Evolutionary conservation across 1,140 invertebrate genomes (phyloP), one percentile per base, ranked within the genome.

Genomic region (Tetragnatha versicolor): DNA sequence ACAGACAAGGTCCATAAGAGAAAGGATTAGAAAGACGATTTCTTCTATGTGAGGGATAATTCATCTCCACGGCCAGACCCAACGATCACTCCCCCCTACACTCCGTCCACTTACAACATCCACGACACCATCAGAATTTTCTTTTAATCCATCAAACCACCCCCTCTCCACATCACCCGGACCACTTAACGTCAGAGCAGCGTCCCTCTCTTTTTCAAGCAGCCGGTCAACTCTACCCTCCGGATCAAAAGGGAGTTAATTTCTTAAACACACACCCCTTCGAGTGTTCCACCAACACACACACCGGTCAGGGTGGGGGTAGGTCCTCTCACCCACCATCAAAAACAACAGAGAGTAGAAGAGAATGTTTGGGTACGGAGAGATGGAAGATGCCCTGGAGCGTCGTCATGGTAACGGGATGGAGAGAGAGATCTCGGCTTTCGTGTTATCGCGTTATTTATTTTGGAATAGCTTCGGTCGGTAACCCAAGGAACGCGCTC

Each of bases 371-470:
- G 66, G 66, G 37, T 69, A 69, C 31, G 66, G 45, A 29, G 31
- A 69, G 49, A 27, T 45, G 53, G 66, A 69, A 69, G 66, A 69
- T 69, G 66, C 31, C 66, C 66, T 27, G 31, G 58, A 68, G 65
- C 65, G 66, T 69, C 10, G n/a, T 33, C 42, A 69, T 69, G 66
- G 49, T 12, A 29, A 69, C 49, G 31, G 47, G 65, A 7, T 25
- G 20, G 29, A 9, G 63, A 47, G n/a, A 51, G n/a, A 29, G 55
- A 58, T 12, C n/a, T n/a, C n/a, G n/a, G n/a, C n/a, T n/a, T n/a
- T n/a, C n/a, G n/a, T n/a, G n/a, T n/a, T n/a, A n/a, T n/a, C n/a
- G n/a, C n/a, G n/a, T n/a, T n/a, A n/a, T n/a, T n/a, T n/a, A n/a
- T n/a, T n/a, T n/a, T n/a, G n/a, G n/a, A n/a, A n/a, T n/a, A n/a